Evolutionary conservation across 2,113 vertebrate species (phyloP).

Genomic region (Rhynchomys soricoides): DNA sequence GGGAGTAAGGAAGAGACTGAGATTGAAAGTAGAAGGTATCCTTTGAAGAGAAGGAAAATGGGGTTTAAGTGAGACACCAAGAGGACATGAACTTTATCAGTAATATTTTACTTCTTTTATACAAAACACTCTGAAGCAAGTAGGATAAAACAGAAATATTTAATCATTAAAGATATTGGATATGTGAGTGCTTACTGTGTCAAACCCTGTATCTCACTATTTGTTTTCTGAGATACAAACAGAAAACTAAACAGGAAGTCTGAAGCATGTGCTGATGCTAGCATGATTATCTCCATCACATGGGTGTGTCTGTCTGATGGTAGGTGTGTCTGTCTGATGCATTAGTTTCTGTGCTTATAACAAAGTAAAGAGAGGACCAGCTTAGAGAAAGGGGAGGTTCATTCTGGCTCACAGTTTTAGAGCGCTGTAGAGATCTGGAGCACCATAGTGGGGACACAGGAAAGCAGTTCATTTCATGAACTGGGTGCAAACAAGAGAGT

Average conservation of each 20-base stretch:
- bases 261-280: background rate
- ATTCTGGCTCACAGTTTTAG: background rate
- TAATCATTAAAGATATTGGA: background rate
- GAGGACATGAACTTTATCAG: background rate
- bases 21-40: background rate
- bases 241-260: background rate
- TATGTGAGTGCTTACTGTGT: background rate
- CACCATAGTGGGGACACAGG: background rate
- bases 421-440: background rate
- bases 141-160: background rate
- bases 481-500: background rate
- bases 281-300: background rate
- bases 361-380: background rate
- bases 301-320: background rate
- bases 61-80: background rate
- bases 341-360: background rate
- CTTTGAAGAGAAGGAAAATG: background rate
- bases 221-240: background rate
- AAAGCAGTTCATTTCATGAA: background rate
- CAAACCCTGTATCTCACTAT: background rate
- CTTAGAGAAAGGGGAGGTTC: background rate
- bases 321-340: background rate
- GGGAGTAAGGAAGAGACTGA: background rate
- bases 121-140: slow-evolving; percentile 36
- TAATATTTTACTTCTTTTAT: slow-evolving; percentile 39